These are phyloP conservation scores for Drosophila mayri DNA, from an alignment of 1,140 invertebrate genomes.

Conservation along the genomic window DNA sequence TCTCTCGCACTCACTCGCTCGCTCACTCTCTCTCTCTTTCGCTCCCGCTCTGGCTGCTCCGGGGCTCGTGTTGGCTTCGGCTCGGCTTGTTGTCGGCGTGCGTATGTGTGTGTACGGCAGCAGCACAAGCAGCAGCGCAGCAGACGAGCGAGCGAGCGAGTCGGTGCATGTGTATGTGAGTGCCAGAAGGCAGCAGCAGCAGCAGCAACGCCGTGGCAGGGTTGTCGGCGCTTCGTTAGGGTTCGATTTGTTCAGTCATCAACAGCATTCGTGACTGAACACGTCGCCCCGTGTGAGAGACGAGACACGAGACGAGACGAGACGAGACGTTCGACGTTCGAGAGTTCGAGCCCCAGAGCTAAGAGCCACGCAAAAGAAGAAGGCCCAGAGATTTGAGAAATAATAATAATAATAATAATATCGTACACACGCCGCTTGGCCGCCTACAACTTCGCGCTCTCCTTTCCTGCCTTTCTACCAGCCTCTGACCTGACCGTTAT, in stretches of 20 bases:
- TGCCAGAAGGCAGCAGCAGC: constrained; percentile 4
- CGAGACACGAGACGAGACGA: constrained; percentile 53
- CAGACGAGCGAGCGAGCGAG: background rate
- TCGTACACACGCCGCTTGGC: constrained; percentile 14
- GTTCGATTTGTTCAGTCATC: constrained; percentile 83
- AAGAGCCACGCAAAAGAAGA: background rate
- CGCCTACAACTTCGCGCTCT: constrained; percentile 6
- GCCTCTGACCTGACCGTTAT: background rate
- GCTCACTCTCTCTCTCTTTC: constrained; percentile 14
- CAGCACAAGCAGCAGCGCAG: constrained; percentile 8
- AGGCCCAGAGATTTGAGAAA: constrained; percentile 15
- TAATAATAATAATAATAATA: constrained; percentile 5
- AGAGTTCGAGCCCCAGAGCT: constrained; percentile 32
- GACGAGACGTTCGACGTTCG: constrained; percentile 25
- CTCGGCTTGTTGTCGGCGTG: background rate
- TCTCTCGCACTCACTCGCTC: constrained; percentile 18
- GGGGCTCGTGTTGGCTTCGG: constrained; percentile 8
- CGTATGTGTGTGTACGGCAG: background rate
- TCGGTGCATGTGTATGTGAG: background rate
- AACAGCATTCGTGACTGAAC: constrained; percentile 85
- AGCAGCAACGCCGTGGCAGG: constrained; percentile 37
- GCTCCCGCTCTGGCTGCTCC: constrained; percentile 1
- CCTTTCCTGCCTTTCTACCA: constrained; percentile 3
- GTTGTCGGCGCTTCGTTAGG: constrained; percentile 79
- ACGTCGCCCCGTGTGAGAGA: constrained; percentile 72